Conservation (phyloP, 2,888 invertebrate genomes). For the Esperia sulphurella region DNA sequence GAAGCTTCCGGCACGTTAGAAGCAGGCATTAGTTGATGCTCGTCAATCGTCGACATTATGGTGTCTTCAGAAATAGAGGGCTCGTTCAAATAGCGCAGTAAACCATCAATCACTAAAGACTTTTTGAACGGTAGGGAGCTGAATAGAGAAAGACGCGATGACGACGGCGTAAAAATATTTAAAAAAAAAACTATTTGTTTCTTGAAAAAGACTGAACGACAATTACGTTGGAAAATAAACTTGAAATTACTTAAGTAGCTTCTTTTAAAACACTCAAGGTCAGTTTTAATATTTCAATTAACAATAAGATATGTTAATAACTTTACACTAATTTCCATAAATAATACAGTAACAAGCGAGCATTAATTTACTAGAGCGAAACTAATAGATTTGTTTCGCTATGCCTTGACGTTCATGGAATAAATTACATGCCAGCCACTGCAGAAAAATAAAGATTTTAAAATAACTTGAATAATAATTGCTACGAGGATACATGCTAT, state of each 20-base stretch:
- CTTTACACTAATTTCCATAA: not conserved
- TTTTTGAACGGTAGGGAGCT: not conserved
- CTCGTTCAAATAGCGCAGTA: not conserved
- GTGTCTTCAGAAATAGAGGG: constrained; percentile 8
- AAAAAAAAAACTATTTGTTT: too few relatives aligned
- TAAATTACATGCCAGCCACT: not conserved
- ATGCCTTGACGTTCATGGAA: constrained; percentile 2
- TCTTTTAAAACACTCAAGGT: not conserved
- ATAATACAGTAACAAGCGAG: constrained; percentile 13
- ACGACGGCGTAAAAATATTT: too few relatives aligned
- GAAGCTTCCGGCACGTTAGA: not conserved
- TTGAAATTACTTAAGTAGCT: not conserved
- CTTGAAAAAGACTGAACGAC: not conserved
- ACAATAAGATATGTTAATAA: not conserved
- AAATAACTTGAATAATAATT: too few relatives aligned
- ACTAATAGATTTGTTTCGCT: constrained; percentile 20
- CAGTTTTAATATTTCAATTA: not conserved
- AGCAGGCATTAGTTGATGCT: constrained; percentile 5
- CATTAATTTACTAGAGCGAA: constrained; percentile 23
- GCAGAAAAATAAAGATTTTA: not conserved
- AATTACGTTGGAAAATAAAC: not conserved
- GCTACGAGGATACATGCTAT: too few relatives aligned
- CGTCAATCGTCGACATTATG: constrained; percentile 6
- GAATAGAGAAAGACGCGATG: not conserved
- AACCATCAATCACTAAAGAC: constrained; percentile 6